phyloP scores from a whole-genome alignment of 2,797 vertebrate genomes.

The Arctocebus calabarensis region DNA sequence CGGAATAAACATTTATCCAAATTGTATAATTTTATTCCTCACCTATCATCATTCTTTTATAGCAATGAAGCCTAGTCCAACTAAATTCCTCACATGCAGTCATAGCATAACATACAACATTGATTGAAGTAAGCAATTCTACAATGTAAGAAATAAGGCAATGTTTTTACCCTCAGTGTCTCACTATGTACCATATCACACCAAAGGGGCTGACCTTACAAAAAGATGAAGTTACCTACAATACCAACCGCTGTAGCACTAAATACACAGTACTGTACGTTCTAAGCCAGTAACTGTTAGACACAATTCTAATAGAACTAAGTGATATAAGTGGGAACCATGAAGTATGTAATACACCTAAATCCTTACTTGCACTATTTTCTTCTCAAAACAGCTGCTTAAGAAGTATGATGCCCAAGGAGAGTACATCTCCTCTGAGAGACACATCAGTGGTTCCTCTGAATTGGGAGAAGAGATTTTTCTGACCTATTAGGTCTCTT shows the following conservation, averaged over 20 bases:
- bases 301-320: not conserved
- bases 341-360: not conserved
- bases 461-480: not conserved
- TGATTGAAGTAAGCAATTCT: not conserved
- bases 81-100: not conserved
- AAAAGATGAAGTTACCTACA: not conserved
- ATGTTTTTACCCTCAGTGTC: not conserved
- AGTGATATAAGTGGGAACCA: not conserved
- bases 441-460: not conserved
- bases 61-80: not conserved
- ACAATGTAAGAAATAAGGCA: not conserved
- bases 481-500: not conserved
- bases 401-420: not conserved
- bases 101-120: not conserved
- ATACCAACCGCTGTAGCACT: not conserved
- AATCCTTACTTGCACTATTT: not conserved
- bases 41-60: not conserved
- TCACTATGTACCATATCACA: not conserved
- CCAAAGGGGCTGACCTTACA: not conserved
- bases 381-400: not conserved
- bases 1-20: not conserved
- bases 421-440: not conserved
- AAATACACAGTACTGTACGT: not conserved
- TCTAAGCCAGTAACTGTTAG: not conserved
- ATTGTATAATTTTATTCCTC: not conserved